Evolutionary conservation across 1,140 invertebrate species (phyloP).

Genomic region (Halesus radiatus): DNA sequence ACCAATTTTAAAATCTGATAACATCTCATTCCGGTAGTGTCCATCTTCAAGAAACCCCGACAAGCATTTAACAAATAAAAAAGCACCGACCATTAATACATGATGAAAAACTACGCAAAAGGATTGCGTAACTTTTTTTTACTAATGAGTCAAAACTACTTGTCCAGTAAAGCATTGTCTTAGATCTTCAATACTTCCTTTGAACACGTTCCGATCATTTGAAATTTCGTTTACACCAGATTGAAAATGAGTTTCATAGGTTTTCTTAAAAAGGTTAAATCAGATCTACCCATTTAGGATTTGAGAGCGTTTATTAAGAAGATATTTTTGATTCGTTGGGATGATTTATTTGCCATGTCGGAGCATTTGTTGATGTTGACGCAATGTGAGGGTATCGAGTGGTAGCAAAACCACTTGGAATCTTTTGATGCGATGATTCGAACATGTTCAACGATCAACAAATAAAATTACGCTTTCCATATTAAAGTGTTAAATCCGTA

Average conservation of each 20-base stretch:
- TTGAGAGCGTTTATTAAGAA: background rate
- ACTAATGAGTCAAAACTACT: background rate
- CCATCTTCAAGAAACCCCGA: background rate
- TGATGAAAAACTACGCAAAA: no score
- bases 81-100: background rate
- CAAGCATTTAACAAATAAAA: background rate
- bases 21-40: conserved; percentile 3
- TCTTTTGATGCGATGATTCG: background rate
- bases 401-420: conserved; percentile 8
- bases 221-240: background rate
- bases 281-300: background rate
- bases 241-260: background rate
- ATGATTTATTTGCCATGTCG: background rate
- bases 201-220: conserved; percentile 29
- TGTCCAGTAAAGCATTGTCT: background rate
- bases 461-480: background rate
- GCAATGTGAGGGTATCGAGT: no score
- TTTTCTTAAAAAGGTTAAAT: no score
- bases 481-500: no score
- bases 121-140: no score
- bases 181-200: background rate
- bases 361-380: background rate
- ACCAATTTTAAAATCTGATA: conserved; percentile 28
- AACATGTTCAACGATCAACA: background rate
- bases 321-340: background rate